These are phyloP conservation scores for Drosophila fulvimacula DNA, from an alignment of 2,888 invertebrate species.

Conservation along the genomic window DNA sequence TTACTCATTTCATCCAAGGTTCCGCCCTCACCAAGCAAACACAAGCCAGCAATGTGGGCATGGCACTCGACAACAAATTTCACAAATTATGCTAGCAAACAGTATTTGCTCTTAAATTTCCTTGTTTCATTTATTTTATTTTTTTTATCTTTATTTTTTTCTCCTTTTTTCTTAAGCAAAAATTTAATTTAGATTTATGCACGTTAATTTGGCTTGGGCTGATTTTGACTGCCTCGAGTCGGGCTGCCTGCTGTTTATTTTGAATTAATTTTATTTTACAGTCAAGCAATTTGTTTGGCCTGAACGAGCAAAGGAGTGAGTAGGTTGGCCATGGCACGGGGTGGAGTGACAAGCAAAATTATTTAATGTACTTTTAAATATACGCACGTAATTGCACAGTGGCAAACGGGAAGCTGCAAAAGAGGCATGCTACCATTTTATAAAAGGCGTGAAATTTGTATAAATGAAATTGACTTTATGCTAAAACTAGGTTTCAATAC, in stretches of 20 bases:
- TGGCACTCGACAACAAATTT: slow-evolving; percentile 26
- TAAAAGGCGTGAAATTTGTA: background rate
- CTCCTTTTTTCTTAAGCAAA: background rate
- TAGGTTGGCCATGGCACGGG: background rate
- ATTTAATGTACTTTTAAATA: slow-evolving; percentile 29
- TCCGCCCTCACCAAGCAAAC: background rate
- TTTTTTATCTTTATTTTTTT: background rate
- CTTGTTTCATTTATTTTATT: slow-evolving; percentile 1
- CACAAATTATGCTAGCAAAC: slow-evolving; percentile 26
- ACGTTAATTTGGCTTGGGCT: slow-evolving; percentile 25
- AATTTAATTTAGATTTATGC: slow-evolving; percentile 59
- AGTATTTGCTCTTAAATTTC: slow-evolving; percentile 10
- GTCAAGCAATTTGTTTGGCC: slow-evolving; percentile 26
- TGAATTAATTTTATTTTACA: slow-evolving; percentile 39
- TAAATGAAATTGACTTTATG: background rate
- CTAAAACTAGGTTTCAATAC: background rate
- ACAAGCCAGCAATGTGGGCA: background rate
- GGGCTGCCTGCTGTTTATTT: slow-evolving; percentile 34
- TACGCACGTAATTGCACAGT: slow-evolving; percentile 25
- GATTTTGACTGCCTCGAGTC: slow-evolving; percentile 7
- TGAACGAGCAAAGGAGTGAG: background rate
- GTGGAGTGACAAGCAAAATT: background rate
- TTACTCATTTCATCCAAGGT: slow-evolving; percentile 57
- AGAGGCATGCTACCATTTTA: background rate
- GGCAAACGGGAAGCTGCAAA: background rate